Evolutionary conservation across 2,888 invertebrate species (phyloP).

Genomic region (Ceriagrion tenellum): DNA sequence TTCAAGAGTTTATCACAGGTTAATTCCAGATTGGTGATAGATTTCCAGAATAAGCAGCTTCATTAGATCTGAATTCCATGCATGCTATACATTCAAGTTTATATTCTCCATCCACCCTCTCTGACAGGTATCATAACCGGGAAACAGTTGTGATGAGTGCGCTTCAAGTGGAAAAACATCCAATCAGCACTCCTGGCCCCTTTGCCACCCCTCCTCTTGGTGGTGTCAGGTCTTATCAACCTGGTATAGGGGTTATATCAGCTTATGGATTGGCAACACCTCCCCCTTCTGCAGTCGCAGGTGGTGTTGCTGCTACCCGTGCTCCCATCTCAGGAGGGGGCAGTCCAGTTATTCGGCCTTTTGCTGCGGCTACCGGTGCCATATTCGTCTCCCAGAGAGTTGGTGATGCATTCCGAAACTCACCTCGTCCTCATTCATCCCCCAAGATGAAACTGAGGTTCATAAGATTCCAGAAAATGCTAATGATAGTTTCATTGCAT

Average conservation of each 20-base stretch:
- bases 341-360: slow-evolving; percentile 70
- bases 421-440: slow-evolving; percentile 87
- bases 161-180: slow-evolving; percentile 95
- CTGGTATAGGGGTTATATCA: slow-evolving; percentile 78
- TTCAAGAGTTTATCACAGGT: not conserved
- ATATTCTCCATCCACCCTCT: slow-evolving; percentile 68
- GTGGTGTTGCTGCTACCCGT: slow-evolving; percentile 40
- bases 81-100: slow-evolving; percentile 29
- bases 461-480: slow-evolving; percentile 70
- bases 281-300: slow-evolving; percentile 69
- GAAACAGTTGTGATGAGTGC: slow-evolving; percentile 96
- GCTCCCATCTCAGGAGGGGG: slow-evolving; percentile 68
- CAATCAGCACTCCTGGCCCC: slow-evolving; percentile 92
- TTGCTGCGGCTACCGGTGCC: slow-evolving; percentile 70
- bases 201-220: slow-evolving; percentile 85
- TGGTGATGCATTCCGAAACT: slow-evolving; percentile 80
- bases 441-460: slow-evolving; percentile 97
- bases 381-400: slow-evolving; percentile 77
- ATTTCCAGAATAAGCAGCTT: slow-evolving; percentile 21
- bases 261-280: slow-evolving; percentile 78
- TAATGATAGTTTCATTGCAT: slow-evolving; percentile 23
- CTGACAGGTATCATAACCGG: slow-evolving; percentile 92
- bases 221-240: slow-evolving; percentile 61
- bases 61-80: not conserved
- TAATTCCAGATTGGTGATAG: slow-evolving; percentile 14